Percentiles rank a stretch among this genome's conserved stretches.
phyloP scores from a whole-genome alignment of 2,888 invertebrate species.

The Nipponacmea schrenckii region DNA sequence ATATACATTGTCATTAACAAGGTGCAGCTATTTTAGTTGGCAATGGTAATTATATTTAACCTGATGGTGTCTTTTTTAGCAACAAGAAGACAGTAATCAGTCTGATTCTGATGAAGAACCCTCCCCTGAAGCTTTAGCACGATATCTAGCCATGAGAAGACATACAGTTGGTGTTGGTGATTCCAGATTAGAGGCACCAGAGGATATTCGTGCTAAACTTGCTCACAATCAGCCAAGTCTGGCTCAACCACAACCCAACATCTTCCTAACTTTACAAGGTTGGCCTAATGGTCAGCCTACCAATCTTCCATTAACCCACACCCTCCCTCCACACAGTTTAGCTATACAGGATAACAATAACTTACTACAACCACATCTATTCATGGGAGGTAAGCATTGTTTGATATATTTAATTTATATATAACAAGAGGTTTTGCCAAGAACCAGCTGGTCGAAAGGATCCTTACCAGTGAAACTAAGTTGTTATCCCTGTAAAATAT shows the following conservation, averaged over 20 bases:
- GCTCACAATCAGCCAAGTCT: conserved; percentile 61
- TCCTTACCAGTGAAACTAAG: too few relatives aligned
- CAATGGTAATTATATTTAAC: too few relatives aligned
- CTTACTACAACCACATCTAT: conserved; percentile 90
- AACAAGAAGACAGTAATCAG: conserved; percentile 51
- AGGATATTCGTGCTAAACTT: conserved; percentile 59
- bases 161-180: conserved; percentile 94
- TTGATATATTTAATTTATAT: neutral
- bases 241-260: conserved; percentile 55
- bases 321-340: conserved; percentile 77
- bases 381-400: conserved; percentile 73
- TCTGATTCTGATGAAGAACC: conserved; percentile 69
- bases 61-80: conserved; percentile 16
- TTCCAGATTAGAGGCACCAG: conserved; percentile 80
- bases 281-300: conserved; percentile 85
- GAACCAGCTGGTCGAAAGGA: too few relatives aligned
- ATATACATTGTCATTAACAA: too few relatives aligned
- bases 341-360: conserved; percentile 89
- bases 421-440: too few relatives aligned
- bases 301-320: conserved; percentile 77
- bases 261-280: conserved; percentile 51
- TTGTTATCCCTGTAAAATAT: too few relatives aligned
- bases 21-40: too few relatives aligned
- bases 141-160: conserved; percentile 77
- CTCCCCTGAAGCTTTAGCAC: conserved; percentile 66